Evolutionary conservation across 2,113 vertebrate species (phyloP), one percentile per base, ranked within the genome.

Genomic region (Hemicordylus capensis): DNA sequence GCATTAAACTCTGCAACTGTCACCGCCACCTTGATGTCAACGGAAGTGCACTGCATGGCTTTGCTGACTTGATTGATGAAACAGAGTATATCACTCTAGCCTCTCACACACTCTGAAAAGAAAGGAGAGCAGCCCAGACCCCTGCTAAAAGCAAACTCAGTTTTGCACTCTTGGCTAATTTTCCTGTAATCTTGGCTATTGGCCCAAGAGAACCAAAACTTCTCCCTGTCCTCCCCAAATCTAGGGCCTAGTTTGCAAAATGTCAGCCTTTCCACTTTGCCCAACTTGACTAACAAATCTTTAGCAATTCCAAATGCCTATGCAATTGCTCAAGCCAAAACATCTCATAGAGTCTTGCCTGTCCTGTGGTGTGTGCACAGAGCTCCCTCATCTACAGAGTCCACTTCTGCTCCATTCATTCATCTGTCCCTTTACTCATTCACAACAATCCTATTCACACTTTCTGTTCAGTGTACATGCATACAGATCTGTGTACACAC

Each of bases 11-110:
- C 89, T 93, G 81, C 84, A 94, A 90, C 90, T 91, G 92, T 87
- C 92, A 89, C 89, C 86, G 90, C 92, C 90, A 89, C 85, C 85
- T 90, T 92, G 81, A 87, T 92, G 90, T 93, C 93, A 92, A 91
- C 90, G 87, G 84, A 95, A 93, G 77, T 88, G 84, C 87, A 94
- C 85, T 93, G 92, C 92, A 87, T 92, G 91, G 89, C 73, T 92
- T 92, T 94, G 90, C 93, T 92, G 92, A 92, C 81, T 93, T 92
- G 93, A 90, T 92, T 92, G 88, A 92, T 94, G 88, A 90, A 90
- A 93, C 93, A 89, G 81, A 82, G 85, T 85, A 93, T 93, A 94
- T 95, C 90, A 89, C 28, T 83, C 91, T 94, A 74, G 87, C 84
- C 87, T 89, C 81, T 66, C 75, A 80, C 76, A 59, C 31, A 26